Base-by-base conservation (phyloP, 1,140 invertebrate genomes). In the Papilio helenus region DNA sequence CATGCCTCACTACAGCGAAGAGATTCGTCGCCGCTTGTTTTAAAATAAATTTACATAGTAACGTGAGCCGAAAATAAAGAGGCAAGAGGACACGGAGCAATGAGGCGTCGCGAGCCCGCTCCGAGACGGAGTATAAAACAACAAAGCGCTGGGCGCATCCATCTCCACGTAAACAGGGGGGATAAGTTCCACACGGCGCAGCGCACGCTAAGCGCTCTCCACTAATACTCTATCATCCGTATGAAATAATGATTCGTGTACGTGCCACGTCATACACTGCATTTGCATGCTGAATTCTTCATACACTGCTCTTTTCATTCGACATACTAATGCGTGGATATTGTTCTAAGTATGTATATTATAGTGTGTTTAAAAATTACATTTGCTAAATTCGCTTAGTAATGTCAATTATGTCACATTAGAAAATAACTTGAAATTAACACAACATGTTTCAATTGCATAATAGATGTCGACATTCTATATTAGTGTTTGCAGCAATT, bases 11-110 rank as follows among this genome's bases (percentile, higher is more conserved):
- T 74, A 74, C 39, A 81, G 51, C 79, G 65, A 81, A 80, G 81
- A 86, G 85, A 87, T 82, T 82, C 82, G 84, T 80, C 81, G 79
- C 85, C 82, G 84, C 83, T 87, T 88, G 80, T 92, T 87, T 85
- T 85, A 90, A 92, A 91, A 93, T 90, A 93, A 92, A 92, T 91
- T 92, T 91, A 94, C 89, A 90, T 89, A 90, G 90, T 89, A 92
- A 92, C 88, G 87, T 88, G 87, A 90, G 87, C 86, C 87, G 86
- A 92, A 93, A 93, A 91, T 90, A 90, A 89, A 91, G 86, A 90
- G 87, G 88, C 89, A 88, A 92, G 92, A 93, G 90, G 88, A 87
- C 91, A 88, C 90, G 91, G 88, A 91, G 91, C 90, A 92, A 93
- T 93, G 92, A 93, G 89, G 88, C 92, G 90, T 90, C 88, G 91